phyloP scores from a whole-genome alignment of 2,888 invertebrate species.

The Augochlorella aurata region DNA sequence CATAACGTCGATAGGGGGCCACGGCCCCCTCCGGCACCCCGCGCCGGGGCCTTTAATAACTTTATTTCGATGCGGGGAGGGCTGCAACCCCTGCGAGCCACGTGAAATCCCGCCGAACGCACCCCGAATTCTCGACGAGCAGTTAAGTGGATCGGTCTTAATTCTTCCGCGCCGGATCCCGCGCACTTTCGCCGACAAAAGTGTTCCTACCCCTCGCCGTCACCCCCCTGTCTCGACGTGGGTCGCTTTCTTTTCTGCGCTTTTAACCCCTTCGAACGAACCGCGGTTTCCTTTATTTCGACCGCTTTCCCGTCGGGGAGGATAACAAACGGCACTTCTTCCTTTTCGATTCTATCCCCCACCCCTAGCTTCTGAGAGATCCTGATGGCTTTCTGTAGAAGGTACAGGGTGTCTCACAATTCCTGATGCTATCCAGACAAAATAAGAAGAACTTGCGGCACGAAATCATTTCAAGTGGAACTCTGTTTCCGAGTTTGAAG shows the following conservation, averaged over 20 bases:
- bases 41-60: constrained; percentile 60
- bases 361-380: background rate
- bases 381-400: constrained; percentile 22
- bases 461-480: no score
- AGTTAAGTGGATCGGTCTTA: constrained; percentile 68
- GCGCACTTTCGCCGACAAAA: constrained; percentile 50
- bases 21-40: background rate
- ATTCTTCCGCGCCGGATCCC: constrained; percentile 49
- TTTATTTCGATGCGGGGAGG: constrained; percentile 63
- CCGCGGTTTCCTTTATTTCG: constrained; percentile 34
- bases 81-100: constrained; percentile 35
- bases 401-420: background rate
- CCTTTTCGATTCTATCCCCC: constrained; percentile 30
- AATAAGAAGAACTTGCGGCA: background rate
- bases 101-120: constrained; percentile 62
- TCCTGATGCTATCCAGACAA: background rate
- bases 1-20: constrained; percentile 58
- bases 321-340: constrained; percentile 54
- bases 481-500: no score
- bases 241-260: constrained; percentile 38
- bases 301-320: constrained; percentile 28
- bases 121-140: constrained; percentile 68
- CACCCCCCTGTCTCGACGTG: background rate
- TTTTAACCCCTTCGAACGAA: constrained; percentile 41
- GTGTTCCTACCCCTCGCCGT: background rate